Conservation (phyloP, 1,140 invertebrate species). For the Linepithema humile region DNA sequence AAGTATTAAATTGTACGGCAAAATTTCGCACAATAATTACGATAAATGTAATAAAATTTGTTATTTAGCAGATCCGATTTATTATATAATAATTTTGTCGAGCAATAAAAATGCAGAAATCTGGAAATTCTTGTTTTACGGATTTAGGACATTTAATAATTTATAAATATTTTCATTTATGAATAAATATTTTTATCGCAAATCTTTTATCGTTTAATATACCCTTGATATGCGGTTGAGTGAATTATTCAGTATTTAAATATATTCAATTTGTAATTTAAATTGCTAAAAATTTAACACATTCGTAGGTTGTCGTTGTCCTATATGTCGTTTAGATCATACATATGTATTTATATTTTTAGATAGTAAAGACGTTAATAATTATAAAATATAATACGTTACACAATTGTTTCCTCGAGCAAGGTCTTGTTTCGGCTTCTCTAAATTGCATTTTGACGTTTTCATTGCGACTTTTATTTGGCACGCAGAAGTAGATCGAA, state of each 20-base stretch:
- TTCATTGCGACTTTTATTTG: not conserved
- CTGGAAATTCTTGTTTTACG: slow-evolving; percentile 14
- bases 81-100: not conserved
- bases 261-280: not conserved
- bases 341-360: no score
- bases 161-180: not conserved
- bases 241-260: not conserved
- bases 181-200: not conserved
- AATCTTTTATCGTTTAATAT: not conserved
- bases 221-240: not conserved
- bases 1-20: not conserved
- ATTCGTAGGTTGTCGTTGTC: no score
- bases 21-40: slow-evolving; percentile 12
- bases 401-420: no score
- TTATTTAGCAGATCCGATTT: not conserved
- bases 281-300: not conserved
- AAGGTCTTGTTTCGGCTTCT: no score
- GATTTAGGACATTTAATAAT: not conserved
- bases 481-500: not conserved
- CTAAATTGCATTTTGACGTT: not conserved
- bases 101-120: slow-evolving; percentile 10
- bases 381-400: no score
- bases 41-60: slow-evolving; percentile 4
- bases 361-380: no score
- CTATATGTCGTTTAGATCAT: no score